Conservation (phyloP, 2,797 vertebrate genomes). For the Yasuhikotakia modesta region DNA sequence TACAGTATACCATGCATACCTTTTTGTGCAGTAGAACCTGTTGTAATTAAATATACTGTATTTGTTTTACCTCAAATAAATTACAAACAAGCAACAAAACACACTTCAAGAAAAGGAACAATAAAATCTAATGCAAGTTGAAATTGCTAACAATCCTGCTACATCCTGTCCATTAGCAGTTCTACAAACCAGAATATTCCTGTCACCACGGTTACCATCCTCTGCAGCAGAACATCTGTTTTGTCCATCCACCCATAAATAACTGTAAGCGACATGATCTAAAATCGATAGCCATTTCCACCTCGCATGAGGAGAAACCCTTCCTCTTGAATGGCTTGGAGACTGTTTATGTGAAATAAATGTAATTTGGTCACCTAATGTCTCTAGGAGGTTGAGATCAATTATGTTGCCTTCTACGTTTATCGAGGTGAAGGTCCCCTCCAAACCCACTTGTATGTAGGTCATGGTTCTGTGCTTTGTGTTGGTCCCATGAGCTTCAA, state of each 20-base stretch:
- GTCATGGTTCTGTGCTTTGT: background rate
- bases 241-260: slow-evolving; percentile 8
- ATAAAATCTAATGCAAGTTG: too few species aligned
- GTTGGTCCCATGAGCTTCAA: background rate
- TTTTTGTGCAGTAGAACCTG: too few species aligned
- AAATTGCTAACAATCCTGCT: too few species aligned
- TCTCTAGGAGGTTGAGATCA: background rate
- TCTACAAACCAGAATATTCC: background rate
- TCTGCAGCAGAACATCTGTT: background rate
- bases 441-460: background rate
- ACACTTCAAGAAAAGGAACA: too few species aligned
- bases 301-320: background rate
- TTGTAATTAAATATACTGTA: too few species aligned
- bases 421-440: background rate
- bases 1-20: too few species aligned
- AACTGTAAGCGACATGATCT: slow-evolving; percentile 1
- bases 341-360: background rate
- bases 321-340: background rate
- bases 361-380: background rate
- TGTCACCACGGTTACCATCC: slow-evolving; percentile 1
- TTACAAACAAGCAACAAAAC: too few species aligned
- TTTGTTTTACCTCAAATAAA: too few species aligned
- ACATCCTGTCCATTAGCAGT: background rate
- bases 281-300: slow-evolving; percentile 43
- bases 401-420: background rate